Evolutionary conservation across 2,888 invertebrate species (phyloP), one percentile per base, ranked within the genome.

Genomic region (Eupithecia tripunctaria): DNA sequence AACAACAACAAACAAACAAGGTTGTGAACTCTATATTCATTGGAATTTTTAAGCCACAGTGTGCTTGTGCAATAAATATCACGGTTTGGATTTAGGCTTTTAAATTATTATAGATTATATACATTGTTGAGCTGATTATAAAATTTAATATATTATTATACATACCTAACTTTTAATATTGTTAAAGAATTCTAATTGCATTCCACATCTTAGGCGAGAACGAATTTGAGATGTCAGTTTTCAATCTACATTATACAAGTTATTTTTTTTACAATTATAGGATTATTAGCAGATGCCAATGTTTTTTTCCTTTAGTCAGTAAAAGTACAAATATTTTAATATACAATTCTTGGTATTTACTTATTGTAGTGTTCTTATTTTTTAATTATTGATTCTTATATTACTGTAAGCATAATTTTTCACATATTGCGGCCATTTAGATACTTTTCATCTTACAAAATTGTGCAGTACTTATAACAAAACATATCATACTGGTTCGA

Each of bases 301-400:
- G 93, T 94, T 93, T 93, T 32, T 94, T 95, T 96, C 95, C 95
- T 96, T 96, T 96, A 96, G 96, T 96, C 96, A 96, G 96, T 96
- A 96, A 95, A 96, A 96, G 96, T 96, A 96, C 96, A 96, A 96
- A 96, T 96, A 96, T 96, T 96, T 96, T 93, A 95, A 95, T 95
- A 95, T 94, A 94, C 93, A 93, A 94, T 90, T 93, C 94, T 94
- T 93, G 94, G 94, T 94, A 94, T 94, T 94, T 94, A 94, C 93
- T 92, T 94, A 94, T 94, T 92, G 92, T 94, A 94, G 93, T 90
- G 88, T 90, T 92, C 90, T 92, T 92, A 91, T 92, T 92, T 93
- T 91, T 91, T 89, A 89, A 89, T 89, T 90, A 89, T 89, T 92
- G 89, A 90, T 92, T 92, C 89, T 93, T 88, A 93, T 92, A 92